Base-by-base conservation (phyloP, 2,113 vertebrate species). In the Aphyosemion australe region DNA sequence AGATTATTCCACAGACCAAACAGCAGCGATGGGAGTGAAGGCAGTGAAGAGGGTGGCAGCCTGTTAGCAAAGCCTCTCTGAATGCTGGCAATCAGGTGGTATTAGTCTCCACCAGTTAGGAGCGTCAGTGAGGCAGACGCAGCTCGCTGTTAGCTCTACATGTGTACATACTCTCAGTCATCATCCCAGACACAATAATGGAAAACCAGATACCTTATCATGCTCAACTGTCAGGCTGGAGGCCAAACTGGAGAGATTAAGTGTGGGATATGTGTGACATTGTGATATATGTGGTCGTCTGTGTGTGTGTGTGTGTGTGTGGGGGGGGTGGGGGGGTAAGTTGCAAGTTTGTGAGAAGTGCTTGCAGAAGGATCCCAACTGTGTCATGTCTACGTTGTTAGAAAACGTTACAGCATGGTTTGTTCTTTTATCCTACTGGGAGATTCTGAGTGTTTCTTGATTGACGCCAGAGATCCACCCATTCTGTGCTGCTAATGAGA, bases 181-280 rank as follows among this genome's bases (percentile, higher is more conserved):
- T 87, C 82, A 88, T 70, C 69, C 65, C 61, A 87, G 84, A 88
- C 88, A 79, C 80, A 84, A 87, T 86, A 82, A 87, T 86, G 85
- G 82, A 86, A 85, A 91, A 84, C 48, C 69, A 72, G 83, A 87
- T 83, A 79, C 84, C 87, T 88, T 85, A 90, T 88, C 87, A 82
- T 87, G 86, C 80, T 79, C 77, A 72, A 74, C 87, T 90, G 89
- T 88, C 89, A 90, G 64, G 50, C 70, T 65, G 26, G 68, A 81
- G 81, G 82, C 78, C 74, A 55, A 69, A 72, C 72, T 37, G 48
- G 16, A 37, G 69, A 87, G 84, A 90, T 84, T 80, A 74, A 69
- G 79, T 76, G 62, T 41, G 61, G 66, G 80, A 86, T 87, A 76
- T 84, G 80, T 87, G 81, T 80, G 79, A 63, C 69, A 73, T 66